Conservation (phyloP, 1,140 invertebrate genomes). For the Macrocentrus cingulum region DNA sequence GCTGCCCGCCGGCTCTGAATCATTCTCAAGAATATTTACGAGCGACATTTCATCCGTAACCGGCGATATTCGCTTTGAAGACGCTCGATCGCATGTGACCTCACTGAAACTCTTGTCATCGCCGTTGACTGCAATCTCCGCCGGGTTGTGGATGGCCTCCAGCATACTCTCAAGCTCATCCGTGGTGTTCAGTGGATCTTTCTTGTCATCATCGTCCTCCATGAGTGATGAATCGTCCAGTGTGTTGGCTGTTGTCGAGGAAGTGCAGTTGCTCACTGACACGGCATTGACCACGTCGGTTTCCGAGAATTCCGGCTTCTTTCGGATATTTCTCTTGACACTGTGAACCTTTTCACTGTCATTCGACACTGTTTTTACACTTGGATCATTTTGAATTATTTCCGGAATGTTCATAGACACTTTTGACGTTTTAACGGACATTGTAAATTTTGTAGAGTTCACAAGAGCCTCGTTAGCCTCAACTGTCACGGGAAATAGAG, state of each 20-base stretch:
- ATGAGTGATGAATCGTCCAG: constrained; percentile 1
- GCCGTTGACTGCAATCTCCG: constrained; percentile 44
- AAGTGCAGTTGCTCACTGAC: neutral
- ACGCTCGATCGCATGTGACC: constrained; percentile 34
- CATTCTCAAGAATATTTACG: constrained; percentile 56
- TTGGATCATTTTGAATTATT: constrained; percentile 32
- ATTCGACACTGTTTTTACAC: constrained; percentile 18
- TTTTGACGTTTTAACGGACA: constrained; percentile 43
- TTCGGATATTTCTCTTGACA: neutral
- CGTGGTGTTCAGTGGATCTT: constrained; percentile 51
- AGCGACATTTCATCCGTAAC: constrained; percentile 52
- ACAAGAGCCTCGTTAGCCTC: constrained; percentile 13
- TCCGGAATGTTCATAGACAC: constrained; percentile 45
- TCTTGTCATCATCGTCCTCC: constrained; percentile 42
- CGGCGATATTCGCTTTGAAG: constrained; percentile 50
- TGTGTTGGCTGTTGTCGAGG: neutral
- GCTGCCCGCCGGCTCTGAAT: constrained; percentile 40
- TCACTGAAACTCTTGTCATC: constrained; percentile 37
- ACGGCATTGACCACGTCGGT: neutral
- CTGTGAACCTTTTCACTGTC: neutral
- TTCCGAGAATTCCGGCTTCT: neutral
- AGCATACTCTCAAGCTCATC: constrained; percentile 56
- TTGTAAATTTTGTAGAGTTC: constrained; percentile 18
- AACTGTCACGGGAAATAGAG: constrained; percentile 4
- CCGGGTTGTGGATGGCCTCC: constrained; percentile 56